Percentiles rank a stretch among this genome's conserved stretches.
Conservation (phyloP, 2,888 invertebrate species). For the Campoplex capitator region DNA sequence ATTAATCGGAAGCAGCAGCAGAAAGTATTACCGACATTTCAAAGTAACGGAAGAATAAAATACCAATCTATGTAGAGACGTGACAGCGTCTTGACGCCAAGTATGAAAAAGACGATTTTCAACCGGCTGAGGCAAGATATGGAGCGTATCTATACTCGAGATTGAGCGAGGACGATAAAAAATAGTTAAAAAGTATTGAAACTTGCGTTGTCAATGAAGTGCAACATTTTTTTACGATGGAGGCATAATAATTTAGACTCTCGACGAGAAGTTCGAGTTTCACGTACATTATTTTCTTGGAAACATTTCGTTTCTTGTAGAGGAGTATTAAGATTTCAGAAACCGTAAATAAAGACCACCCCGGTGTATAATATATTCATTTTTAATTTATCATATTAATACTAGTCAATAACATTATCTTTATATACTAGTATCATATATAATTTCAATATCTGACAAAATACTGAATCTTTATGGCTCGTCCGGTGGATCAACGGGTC, state of each 20-base stretch:
- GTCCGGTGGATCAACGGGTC: constrained; percentile 46
- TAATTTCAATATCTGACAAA: constrained; percentile 78
- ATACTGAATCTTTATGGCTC: constrained; percentile 76
- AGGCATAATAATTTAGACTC: neutral
- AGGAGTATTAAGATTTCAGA: neutral
- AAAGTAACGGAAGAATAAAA: no score
- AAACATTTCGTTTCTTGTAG: neutral
- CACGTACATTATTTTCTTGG: neutral
- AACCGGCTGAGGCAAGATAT: no score
- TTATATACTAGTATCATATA: constrained; percentile 67
- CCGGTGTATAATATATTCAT: constrained; percentile 45
- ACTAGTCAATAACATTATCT: constrained; percentile 67
- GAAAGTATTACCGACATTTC: no score
- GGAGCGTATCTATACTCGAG: no score
- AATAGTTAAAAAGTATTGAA: neutral
- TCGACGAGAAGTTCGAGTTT: neutral
- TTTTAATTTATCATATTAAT: constrained; percentile 59
- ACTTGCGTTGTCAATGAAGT: neutral
- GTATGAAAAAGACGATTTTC: no score
- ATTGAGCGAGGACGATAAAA: neutral
- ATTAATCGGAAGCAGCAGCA: no score
- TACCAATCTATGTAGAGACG: no score
- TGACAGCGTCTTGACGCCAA: no score
- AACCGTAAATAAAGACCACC: neutral
- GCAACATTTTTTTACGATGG: neutral